Evolutionary conservation across 2,113 vertebrate species (phyloP), one percentile per base, ranked within the genome.

Genomic region (Spheniscus mendiculus): DNA sequence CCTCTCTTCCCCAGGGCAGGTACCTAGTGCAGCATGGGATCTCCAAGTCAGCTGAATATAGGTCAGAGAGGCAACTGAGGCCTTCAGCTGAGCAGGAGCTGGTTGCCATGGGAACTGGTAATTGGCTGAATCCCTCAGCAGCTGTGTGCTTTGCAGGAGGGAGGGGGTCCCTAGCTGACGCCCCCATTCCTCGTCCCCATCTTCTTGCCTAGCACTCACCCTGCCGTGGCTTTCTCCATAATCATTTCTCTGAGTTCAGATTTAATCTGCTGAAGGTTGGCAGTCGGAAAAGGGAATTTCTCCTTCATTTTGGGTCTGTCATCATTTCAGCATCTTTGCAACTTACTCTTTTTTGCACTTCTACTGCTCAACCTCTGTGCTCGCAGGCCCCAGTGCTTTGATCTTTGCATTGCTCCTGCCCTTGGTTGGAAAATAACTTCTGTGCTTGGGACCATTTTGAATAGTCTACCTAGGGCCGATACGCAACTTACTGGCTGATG

Each of bases 51-150:
- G 70, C 44, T 53, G 23, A 77, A 96, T 97, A 15, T 94, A 92
- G 97, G 96, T 95, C 97, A 93, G 89, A 42, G 74, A 92, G 87
- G 85, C 76, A 56, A 22, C 42, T 5, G 38, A 67, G 80, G 70
- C 58, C 88, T 62, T 67, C 53, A 79, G 91, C 87, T 86, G 30
- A 50, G 91, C 73, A 66, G 81, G 69, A 83, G 61, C 89, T 26
- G n/a, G 96, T 97, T 97, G 85, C 95, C 86, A 85, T 95, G 82
- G 96, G 63, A 93, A 92, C 66, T 5, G 70, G 63, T 69, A 93
- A 87, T 58, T 91, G 78, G 9, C 53, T 87, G 94, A 93, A 82
- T 94, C 96, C 83, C 70, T 63, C 90, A 55, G 87, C 74, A 84
- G 83, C 94, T 55, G 72, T 44, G 44, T 72, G 56, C 53, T 17